Evolutionary conservation across 2,888 invertebrate species (phyloP), one percentile per base, ranked within the genome.

Genomic region (Amiota minor): DNA sequence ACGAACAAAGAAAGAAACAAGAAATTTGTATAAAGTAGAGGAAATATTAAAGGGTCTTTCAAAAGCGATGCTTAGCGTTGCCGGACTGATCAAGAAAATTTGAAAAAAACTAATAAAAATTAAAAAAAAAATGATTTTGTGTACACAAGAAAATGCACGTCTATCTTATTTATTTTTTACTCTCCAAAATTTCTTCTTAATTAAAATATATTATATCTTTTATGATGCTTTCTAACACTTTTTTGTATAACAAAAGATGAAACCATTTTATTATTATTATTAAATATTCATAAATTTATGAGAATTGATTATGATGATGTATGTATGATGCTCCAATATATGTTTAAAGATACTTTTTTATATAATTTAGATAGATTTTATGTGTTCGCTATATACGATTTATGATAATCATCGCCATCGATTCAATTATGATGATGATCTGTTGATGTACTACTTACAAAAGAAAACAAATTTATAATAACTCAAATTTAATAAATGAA

Each of bases 311-410:
- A 56, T 20, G 55, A 76, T 78, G 74, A 75, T 68, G 76, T 78
- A 81, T 80, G 35, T 35, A 35, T 35, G 35, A 35, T 35, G 80
- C 80, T 81, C 81, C 81, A 80, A 80, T 59, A 70, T 64, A 71
- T 64, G 62, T 55, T 71, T 53, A 50, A 70, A 71, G 16, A 49
- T 49, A 74, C 2, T 73, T 74, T 59, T 61, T 50, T 12, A 69
- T 79, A 50, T 50, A 68, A 46, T 68, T 35, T 68, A 68, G 67
- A 20, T 68, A 68, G 67, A 46, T 50, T 50, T 68, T 49, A 68
- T 35, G 70, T 71, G 9, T 59, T 69, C 59, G 71, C 78, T 77
- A 71, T 77, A 69, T 68, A 47, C 14, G 53, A 64, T 55, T 64
- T 53, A 74, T 65, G 50, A 71, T 47, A 49, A 65, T 65, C 23